phyloP scores from a whole-genome alignment of 2,797 vertebrate species.

The Macropus fuliginosus region DNA sequence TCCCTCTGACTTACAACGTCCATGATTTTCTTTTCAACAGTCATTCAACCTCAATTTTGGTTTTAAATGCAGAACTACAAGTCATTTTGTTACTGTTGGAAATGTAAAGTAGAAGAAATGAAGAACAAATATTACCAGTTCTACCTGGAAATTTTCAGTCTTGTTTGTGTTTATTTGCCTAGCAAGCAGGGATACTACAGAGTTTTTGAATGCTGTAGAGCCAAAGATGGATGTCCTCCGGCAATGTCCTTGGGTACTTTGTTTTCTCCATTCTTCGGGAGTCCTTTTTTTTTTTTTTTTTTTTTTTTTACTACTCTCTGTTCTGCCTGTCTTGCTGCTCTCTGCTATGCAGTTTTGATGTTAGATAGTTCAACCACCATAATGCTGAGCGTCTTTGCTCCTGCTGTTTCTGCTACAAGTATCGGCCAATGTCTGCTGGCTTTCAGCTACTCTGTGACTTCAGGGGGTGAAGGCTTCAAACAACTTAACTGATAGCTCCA shows the following conservation, averaged over 20 bases:
- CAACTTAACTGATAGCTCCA: background rate
- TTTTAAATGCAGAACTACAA: background rate
- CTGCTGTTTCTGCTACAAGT: too few species aligned
- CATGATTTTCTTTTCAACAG: constrained; percentile 27
- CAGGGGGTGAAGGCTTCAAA: background rate
- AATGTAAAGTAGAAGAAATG: background rate
- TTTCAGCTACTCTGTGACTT: background rate
- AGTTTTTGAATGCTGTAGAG: background rate
- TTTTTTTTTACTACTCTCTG: too few species aligned
- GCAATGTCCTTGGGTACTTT: background rate
- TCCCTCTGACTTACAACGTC: constrained; percentile 3
- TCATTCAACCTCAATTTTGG: background rate
- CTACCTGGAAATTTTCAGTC: background rate
- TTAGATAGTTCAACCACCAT: too few species aligned
- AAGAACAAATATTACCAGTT: background rate
- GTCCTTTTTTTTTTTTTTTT: background rate
- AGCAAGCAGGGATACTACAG: background rate
- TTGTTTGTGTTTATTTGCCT: background rate
- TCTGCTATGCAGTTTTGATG: too few species aligned
- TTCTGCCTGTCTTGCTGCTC: too few species aligned
- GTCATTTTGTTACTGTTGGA: background rate
- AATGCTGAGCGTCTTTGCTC: too few species aligned
- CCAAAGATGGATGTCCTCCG: background rate
- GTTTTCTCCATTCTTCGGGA: background rate
- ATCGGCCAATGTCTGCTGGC: too few species aligned